phyloP scores from a whole-genome alignment of 2,888 invertebrate genomes.

The Macrophya annulata region DNA sequence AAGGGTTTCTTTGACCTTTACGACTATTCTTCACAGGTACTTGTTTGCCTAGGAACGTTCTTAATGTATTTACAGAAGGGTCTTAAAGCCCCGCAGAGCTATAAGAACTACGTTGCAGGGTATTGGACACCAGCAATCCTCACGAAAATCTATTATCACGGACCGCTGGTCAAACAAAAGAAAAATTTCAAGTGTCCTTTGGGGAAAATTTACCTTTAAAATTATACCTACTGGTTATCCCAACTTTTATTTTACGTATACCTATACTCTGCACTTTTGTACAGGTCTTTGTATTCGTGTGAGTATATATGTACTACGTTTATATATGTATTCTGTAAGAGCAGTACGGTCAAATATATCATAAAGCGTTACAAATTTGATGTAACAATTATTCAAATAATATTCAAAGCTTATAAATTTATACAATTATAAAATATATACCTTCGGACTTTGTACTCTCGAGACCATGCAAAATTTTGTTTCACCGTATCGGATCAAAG shows the following conservation, averaged over 20 bases:
- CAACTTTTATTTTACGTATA: background rate
- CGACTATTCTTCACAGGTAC: slow-evolving; percentile 50
- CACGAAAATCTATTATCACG: slow-evolving; percentile 45
- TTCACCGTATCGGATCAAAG: background rate
- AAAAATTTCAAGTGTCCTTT: slow-evolving; percentile 50
- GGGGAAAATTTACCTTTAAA: slow-evolving; percentile 46
- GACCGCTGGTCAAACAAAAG: slow-evolving; percentile 45
- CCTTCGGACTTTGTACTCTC: background rate
- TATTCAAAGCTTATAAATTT: slow-evolving; percentile 27
- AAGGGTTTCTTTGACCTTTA: slow-evolving; percentile 65
- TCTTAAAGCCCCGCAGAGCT: slow-evolving; percentile 19
- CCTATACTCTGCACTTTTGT: background rate
- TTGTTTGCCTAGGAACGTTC: slow-evolving; percentile 49
- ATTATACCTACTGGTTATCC: slow-evolving; percentile 51
- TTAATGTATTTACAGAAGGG: slow-evolving; percentile 44
- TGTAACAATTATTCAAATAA: slow-evolving; percentile 40
- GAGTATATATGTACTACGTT: background rate
- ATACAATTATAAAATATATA: slow-evolving; percentile 39
- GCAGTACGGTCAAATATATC: background rate
- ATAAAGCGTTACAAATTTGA: slow-evolving; percentile 22
- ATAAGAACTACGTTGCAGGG: background rate
- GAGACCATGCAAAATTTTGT: slow-evolving; percentile 19
- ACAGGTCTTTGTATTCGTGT: slow-evolving; percentile 33
- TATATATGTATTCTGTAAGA: background rate
- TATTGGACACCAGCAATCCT: slow-evolving; percentile 52